Evolutionary conservation across 2,888 invertebrate species (phyloP), one percentile per base, ranked within the genome.

Genomic region (Apamea crenata): DNA sequence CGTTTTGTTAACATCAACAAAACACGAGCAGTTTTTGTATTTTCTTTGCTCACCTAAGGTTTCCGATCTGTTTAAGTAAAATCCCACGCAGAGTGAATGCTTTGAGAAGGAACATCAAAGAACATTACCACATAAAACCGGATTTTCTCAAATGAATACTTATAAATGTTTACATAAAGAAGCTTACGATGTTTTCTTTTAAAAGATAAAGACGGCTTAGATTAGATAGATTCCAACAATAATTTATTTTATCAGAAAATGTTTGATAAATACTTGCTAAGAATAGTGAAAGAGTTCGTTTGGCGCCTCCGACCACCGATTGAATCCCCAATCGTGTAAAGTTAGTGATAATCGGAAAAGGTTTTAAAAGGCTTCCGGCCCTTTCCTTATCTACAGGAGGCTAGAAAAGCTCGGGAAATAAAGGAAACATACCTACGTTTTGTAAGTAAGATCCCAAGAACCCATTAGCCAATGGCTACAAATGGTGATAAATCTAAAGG

Each of bases 91-190:
- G 63, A 82, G 16, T 74, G 70, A 84, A 81, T 90, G 69, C 87
- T 87, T 84, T 88, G 85, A 87, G 81, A 50, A 44, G 70, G 47
- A 86, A 91, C 87, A 87, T 91, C 90, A 90, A 89, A 91, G 90
- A 86, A 78, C 77, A 56, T 69, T 81, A 78, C 80, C 82, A 78
- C 80, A 90, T 81, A 84, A 84, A 88, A 90, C 80, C 78, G 74
- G 84, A 86, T 85, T 84, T 88, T 84, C 84, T 82, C 75, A 82
- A 82, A 89, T 84, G 83, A 88, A 89, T 88, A 84, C 85, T 81
- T 86, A 85, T 85, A 87, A 85, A 82, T 85, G 86, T 88, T 88
- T 89, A 81, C 61, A 71, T 73, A 82, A 89, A 83, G 63, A 83
- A 72, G 77, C 82, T 87, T 87, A 80, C 81, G 36, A 80, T 86